Evolutionary conservation across 2,797 vertebrate species (phyloP), one percentile per base, ranked within the genome.

Genomic region (Brachymystax lenok): DNA sequence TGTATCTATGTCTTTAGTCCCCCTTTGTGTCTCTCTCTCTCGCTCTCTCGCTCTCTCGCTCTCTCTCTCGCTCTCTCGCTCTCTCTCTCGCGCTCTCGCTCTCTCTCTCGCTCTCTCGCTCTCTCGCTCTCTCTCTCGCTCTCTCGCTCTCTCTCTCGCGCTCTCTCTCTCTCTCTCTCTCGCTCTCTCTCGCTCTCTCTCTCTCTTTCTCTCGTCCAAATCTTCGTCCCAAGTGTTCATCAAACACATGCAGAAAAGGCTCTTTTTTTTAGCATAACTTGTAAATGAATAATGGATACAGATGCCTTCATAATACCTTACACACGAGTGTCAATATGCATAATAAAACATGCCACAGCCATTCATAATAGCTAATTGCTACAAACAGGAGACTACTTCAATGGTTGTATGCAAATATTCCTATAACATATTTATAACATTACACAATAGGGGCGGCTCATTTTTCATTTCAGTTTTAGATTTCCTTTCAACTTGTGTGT

Each of bases 221-320:
- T 73, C 28, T 2, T 51, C 46, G 17, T 17, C 4, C 40, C 30
- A 14, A 74, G 16, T 5, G 54, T 56, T 56, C 54, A 17, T 56
- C 54, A 56, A 56, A 56, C 54, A 56, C 54, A 56, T 16, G 5
- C 52, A 40, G 40, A 19, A 17, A 54, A 54, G 52, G 52, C 52
- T 16, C 16, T 19, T 54, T 40, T 54, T 40, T 54, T 54, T 54
- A 54, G 54, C 54, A 56, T 19, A 17, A 56, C 7, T 19, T 56
- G 17, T 7, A 56, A 54, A 56, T 56, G 54, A 19, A 19, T 56
- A 19, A 56, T n/a, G 54, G 19, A 5, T 7, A 59, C 5, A 59
- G 54, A 8, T 59, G 19, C 19, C n/a, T 59, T 59, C 54, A 27
- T 4, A 74, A 71, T 75, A 73, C 74, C 35, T 61, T 79, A 59